Percentiles rank a stretch among this genome's conserved stretches.
These are phyloP conservation scores for Okamejei kenojei DNA, from an alignment of 2,797 vertebrate genomes.

Conservation along the genomic window DNA sequence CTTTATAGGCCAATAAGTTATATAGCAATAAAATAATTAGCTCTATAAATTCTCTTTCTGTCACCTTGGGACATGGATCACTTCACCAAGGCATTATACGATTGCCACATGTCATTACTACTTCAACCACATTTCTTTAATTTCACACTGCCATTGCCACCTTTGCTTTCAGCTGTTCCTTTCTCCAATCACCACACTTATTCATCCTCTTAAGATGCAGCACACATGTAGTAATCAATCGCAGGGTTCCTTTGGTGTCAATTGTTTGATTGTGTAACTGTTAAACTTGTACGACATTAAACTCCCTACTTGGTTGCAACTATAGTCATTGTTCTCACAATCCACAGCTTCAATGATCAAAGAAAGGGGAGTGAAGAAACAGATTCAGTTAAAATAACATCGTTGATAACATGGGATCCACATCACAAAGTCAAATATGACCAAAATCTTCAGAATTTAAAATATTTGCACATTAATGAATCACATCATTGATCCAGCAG, in stretches of 20 bases:
- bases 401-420: background rate
- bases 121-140: background rate
- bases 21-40: background rate
- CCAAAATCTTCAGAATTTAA: background rate
- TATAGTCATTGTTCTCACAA: background rate
- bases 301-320: background rate
- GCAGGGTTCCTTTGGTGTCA: background rate
- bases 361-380: background rate
- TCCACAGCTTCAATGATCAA: background rate
- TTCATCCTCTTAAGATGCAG: background rate
- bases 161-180: background rate
- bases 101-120: no score
- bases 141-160: background rate
- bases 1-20: background rate
- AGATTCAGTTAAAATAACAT: background rate
- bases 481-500: background rate
- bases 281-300: background rate
- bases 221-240: background rate
- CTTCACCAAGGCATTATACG: no score
- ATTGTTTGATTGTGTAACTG: background rate
- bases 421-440: background rate
- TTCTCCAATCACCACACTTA: background rate
- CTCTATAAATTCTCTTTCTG: background rate
- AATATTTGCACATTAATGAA: background rate
- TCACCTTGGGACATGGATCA: background rate